Percentiles rank a stretch among this genome's conserved stretches.
These are phyloP conservation scores for Choreutis nemorana DNA, from an alignment of 2,888 invertebrate species.

Conservation along the genomic window DNA sequence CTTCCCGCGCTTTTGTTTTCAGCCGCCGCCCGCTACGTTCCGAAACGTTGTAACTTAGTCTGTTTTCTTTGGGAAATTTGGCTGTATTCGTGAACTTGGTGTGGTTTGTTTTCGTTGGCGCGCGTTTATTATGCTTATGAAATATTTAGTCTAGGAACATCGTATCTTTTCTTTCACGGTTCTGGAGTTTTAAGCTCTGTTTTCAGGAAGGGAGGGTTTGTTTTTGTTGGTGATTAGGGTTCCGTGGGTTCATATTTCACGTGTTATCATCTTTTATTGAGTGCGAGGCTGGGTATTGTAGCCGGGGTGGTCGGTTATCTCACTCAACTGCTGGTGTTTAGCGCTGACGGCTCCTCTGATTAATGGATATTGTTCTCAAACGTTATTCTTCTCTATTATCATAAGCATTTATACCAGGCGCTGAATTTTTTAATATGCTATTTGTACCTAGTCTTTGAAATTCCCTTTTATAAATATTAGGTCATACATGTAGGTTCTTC, in stretches of 20 bases:
- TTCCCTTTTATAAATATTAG: too few species aligned
- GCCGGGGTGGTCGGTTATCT: conserved; percentile 62
- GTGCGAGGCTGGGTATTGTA: conserved; percentile 61
- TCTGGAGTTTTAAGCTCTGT: conserved; percentile 17
- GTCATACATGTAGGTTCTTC: too few species aligned
- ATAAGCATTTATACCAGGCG: too few species aligned
- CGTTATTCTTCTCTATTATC: too few species aligned
- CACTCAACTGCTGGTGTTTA: conserved; percentile 52
- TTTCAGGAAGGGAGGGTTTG: conserved; percentile 12
- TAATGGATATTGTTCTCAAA: conserved; percentile 49
- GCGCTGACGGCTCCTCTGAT: conserved; percentile 46
- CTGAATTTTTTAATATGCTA: too few species aligned
- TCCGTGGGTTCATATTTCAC: conserved; percentile 63
- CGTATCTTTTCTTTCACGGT: conserved; percentile 10
- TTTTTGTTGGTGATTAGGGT: conserved; percentile 32
- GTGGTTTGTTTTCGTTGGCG: conserved; percentile 57
- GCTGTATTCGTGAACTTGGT: conserved; percentile 46
- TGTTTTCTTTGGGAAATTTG: conserved; percentile 57
- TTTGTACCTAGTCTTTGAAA: too few species aligned
- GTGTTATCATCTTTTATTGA: conserved; percentile 67
- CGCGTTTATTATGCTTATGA: conserved; percentile 45
- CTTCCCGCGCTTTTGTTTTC: conserved; percentile 65
- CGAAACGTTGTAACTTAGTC: conserved; percentile 57
- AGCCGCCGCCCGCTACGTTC: conserved; percentile 44
- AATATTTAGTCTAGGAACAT: conserved; percentile 23